Base-by-base conservation (phyloP, 2,888 invertebrate genomes). In the Tenthredo mesomela region DNA sequence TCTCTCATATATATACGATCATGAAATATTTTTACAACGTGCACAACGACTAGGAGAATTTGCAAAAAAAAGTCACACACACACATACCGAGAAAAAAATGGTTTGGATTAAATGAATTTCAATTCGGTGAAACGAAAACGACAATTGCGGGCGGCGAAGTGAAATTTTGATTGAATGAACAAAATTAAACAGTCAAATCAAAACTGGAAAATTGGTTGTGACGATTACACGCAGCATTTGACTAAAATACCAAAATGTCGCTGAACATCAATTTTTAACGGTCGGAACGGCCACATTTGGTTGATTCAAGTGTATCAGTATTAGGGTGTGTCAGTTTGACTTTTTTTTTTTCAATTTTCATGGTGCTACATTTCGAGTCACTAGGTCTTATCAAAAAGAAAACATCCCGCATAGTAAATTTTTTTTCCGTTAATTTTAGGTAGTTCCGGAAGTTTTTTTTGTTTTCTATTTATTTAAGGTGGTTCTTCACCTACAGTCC, bases 11-110 rank as follows among this genome's bases (percentile, higher is more conserved):
- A 67, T 3, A 12, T 47, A 67, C 33, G 67, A 6, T 67, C 67
- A 33, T 67, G 18, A 67, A 67, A 67, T 33, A 67, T 67, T 67
- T 67, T 67, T 67, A 67, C 33, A 67, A 29, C 12, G 67, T 67
- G 1, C 33, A 6, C 54, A 54, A 54, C 54, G 54, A 54, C 54
- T 54, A n/a, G 54, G n/a, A 54, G n/a, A 54, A 54, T 54, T n/a
- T n/a, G n/a, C n/a, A 37, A 37, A 37, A 6, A 37, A 37, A 37
- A 0, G 0, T 37, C 7, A 7, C 7, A 37, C 37, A 37, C 37
- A 37, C 37, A 37, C 37, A 37, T 25, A 61, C 12, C 61, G 61
- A 61, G 61, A 12, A 61, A 61, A 61, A 61, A 61, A 61, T 61
- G 25, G 12, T 21, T 25, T 25, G 61, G 25, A 61, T 61, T 25